These are phyloP conservation scores for Opisthograptis luteolata DNA, from an alignment of 2,888 invertebrate genomes.

Conservation along the genomic window DNA sequence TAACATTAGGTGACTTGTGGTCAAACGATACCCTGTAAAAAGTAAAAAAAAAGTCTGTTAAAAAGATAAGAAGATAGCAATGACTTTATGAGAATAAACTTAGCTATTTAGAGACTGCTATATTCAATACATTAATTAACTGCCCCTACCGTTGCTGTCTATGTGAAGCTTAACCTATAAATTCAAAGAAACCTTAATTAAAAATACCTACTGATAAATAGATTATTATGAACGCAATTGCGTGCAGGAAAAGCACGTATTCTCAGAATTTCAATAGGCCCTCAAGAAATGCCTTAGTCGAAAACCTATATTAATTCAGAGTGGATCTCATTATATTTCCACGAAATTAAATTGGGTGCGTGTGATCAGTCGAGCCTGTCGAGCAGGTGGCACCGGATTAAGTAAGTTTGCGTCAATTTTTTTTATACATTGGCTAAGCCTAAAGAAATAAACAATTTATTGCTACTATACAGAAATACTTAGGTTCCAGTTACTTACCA, in stretches of 20 bases:
- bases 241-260: constrained; percentile 27
- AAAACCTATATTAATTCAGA: constrained; percentile 55
- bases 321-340: constrained; percentile 52
- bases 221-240: constrained; percentile 23
- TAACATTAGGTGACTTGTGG: no score
- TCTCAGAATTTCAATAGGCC: constrained; percentile 27
- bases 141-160: no score
- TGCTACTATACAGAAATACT: neutral
- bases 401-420: constrained; percentile 1
- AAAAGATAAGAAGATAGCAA: no score
- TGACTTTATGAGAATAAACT: no score
- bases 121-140: no score
- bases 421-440: neutral
- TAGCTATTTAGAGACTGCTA: no score
- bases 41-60: no score
- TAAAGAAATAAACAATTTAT: neutral
- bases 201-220: constrained; percentile 11
- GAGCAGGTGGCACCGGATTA: constrained; percentile 13
- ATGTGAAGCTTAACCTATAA: no score
- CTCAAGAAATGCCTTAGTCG: constrained; percentile 38
- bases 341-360: constrained; percentile 54
- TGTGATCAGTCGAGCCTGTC: constrained; percentile 49
- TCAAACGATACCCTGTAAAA: no score
- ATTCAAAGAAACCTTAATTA: neutral
- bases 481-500: no score